These are phyloP conservation scores for Mormyrus iriodes DNA, from an alignment of 2,113 vertebrate genomes.

Conservation along the genomic window DNA sequence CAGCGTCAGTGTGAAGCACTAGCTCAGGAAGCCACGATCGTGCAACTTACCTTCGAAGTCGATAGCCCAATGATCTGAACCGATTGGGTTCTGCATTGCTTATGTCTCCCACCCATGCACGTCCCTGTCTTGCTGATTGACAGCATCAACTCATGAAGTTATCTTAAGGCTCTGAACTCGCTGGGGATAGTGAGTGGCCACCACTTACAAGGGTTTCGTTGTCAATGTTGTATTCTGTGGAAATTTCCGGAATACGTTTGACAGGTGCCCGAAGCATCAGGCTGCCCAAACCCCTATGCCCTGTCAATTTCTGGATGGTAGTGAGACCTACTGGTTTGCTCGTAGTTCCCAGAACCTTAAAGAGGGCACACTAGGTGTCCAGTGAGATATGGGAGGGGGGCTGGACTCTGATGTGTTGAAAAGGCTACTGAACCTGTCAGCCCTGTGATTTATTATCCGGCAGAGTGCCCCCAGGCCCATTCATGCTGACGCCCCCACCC, in stretches of 20 bases:
- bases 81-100: neutral
- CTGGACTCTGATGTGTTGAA: conserved; percentile 17
- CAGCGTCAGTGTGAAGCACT: neutral
- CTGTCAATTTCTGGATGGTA: no score
- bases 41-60: neutral
- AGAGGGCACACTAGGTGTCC: neutral
- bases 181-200: neutral
- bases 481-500: conserved; percentile 28
- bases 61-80: neutral
- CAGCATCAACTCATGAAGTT: neutral
- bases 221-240: neutral
- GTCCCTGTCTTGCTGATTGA: neutral
- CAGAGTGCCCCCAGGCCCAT: conserved; percentile 34
- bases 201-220: neutral
- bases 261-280: neutral
- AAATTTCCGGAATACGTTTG: neutral
- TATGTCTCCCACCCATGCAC: neutral
- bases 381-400: neutral
- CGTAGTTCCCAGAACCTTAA: neutral
- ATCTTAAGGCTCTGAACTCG: neutral
- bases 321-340: neutral
- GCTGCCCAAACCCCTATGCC: neutral
- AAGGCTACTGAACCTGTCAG: conserved; percentile 51
- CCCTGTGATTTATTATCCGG: conserved; percentile 57
- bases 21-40: neutral